These are phyloP conservation scores for Junco hyemalis DNA, from an alignment of 2,113 vertebrate species.

Conservation along the genomic window DNA sequence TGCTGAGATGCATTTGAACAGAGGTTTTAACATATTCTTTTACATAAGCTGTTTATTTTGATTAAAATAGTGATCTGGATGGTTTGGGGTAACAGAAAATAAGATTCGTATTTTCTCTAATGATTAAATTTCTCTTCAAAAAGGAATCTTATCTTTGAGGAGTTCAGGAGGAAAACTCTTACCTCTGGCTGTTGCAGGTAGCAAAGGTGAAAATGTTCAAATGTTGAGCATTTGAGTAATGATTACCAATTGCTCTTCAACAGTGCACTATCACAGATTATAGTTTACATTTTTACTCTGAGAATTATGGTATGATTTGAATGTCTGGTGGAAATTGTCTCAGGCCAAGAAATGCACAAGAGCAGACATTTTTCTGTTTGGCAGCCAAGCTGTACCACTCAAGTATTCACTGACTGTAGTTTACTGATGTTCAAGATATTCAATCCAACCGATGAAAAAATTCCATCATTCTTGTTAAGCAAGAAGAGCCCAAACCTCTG, in stretches of 20 bases:
- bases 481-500: neutral
- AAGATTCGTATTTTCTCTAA: neutral
- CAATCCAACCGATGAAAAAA: neutral
- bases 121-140: neutral
- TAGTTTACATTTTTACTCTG: neutral
- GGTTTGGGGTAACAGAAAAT: neutral
- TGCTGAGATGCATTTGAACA: neutral
- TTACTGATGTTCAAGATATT: neutral
- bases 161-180: neutral
- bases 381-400: neutral
- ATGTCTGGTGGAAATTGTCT: neutral
- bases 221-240: neutral
- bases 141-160: neutral
- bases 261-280: neutral
- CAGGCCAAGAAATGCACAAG: neutral
- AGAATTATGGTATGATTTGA: neutral
- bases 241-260: neutral
- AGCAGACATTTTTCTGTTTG: neutral
- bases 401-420: neutral
- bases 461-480: neutral
- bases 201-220: neutral
- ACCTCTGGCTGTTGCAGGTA: neutral
- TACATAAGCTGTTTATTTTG: neutral
- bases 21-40: neutral
- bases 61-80: neutral